Base-by-base conservation (phyloP, 1,140 invertebrate genomes). In the Drosophila parvula region DNA sequence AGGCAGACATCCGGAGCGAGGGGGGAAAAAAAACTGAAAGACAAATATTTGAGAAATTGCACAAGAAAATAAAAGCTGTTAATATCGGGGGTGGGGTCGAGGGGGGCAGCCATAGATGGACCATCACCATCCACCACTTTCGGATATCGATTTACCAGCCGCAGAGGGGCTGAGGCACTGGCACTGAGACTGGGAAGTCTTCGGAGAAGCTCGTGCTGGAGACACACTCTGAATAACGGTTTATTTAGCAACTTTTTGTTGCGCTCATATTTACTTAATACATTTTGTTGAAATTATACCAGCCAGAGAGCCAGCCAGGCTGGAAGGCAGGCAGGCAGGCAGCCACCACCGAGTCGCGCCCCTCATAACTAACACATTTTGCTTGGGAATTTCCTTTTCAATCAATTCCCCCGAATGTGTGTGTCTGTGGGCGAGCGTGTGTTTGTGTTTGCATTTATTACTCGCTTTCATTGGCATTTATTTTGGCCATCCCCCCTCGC, bases 11-110 rank as follows among this genome's bases (percentile, higher is more conserved):
- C 34, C 32, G 45, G 27, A 43, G 51, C 32, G 28, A 28, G 34
- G 51, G 28, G 27, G 22, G n/a, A n/a, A 22, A 61, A 78, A 69
- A 67, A 69, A 44, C 60, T 63, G 27, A 53, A 81, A 86, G 64
- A 85, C 74, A 85, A 86, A 84, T 85, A 84, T 84, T 85, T 84
- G 81, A 84, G 83, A 84, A 85, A 84, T 84, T 85, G 81, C 77
- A 84, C 73, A 79, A 78, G 60, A 77, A 80, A 80, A 73, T 73
- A 79, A 73, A 74, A 77, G 76, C 84, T 86, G 79, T 79, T 88
- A 78, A 80, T 80, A 81, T 67, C 48, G 44, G 58, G 44, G 47
- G 62, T 61, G 45, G 45, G 51, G n/a, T n/a, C n/a, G n/a, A n/a
- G n/a, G 38, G 27, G 40, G 32, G 41, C n/a, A 10, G 9, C 40